Conservation (phyloP, 2,888 invertebrate species). For the Alsophila aescularia region DNA sequence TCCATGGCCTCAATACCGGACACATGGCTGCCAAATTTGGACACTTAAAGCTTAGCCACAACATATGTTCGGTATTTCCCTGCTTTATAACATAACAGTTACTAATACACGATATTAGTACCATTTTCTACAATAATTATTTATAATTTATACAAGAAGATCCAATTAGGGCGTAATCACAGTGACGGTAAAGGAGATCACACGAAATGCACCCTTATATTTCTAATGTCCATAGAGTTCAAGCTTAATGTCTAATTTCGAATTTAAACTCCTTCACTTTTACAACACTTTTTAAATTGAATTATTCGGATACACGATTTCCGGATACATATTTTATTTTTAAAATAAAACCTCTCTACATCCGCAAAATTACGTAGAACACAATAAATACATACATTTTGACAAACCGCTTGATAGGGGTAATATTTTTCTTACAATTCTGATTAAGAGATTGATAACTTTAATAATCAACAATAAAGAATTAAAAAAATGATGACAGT, state of each 20-base stretch:
- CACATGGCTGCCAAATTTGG: conserved; percentile 12
- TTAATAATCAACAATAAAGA: too few species aligned
- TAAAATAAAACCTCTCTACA: not conserved
- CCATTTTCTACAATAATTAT: conserved; percentile 32
- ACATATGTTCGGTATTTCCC: conserved; percentile 50
- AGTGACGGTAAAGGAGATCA: conserved; percentile 27
- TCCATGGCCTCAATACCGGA: conserved; percentile 6
- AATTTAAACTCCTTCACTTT: not conserved
- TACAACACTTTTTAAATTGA: not conserved
- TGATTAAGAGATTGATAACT: too few species aligned
- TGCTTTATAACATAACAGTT: conserved; percentile 51
- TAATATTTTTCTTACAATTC: too few species aligned
- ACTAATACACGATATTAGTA: conserved; percentile 45
- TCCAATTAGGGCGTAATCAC: conserved; percentile 18
- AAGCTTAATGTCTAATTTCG: conserved; percentile 3
- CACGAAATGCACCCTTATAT: conserved; percentile 29
- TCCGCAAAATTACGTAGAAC: too few species aligned
- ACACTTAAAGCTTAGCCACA: conserved; percentile 55
- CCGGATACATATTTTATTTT: not conserved
- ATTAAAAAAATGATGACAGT: too few species aligned
- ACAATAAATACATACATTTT: not conserved
- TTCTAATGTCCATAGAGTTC: conserved; percentile 1
- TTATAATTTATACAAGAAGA: conserved; percentile 40
- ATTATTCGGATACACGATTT: too few species aligned
- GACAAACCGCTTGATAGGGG: not conserved